Evolutionary conservation across 2,888 invertebrate genomes (phyloP).

Genomic region (Cepaea hortensis): DNA sequence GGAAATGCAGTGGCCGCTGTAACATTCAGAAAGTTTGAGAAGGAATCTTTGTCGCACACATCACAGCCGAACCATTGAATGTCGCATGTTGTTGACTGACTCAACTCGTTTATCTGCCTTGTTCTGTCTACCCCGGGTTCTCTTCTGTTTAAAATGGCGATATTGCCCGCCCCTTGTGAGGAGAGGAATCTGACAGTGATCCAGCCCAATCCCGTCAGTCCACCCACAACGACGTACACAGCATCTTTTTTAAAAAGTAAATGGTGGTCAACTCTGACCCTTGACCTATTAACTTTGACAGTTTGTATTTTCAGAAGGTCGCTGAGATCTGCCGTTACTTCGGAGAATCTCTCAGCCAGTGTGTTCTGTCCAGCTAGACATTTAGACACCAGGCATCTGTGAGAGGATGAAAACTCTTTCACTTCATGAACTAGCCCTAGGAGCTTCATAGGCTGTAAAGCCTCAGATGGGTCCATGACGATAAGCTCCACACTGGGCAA

Average conservation of each 20-base stretch:
- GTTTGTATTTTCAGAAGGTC: conserved; percentile 30
- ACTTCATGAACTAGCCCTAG: conserved; percentile 13
- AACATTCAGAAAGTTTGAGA: conserved; percentile 50
- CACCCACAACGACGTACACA: conserved; percentile 63
- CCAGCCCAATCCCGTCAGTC: conserved; percentile 66
- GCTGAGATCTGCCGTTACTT: conserved; percentile 32
- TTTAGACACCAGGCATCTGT: conserved; percentile 15
- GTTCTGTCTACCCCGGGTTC: conserved; percentile 44
- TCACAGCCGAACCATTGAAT: conserved; percentile 56
- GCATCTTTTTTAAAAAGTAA: conserved; percentile 54
- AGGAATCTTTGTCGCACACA: conserved; percentile 52
- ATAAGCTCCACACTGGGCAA: background rate
- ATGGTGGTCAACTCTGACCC: conserved; percentile 17
- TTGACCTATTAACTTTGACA: background rate
- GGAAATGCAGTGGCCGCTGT: conserved; percentile 44
- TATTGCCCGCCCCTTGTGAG: conserved; percentile 55
- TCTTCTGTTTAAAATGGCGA: conserved; percentile 56
- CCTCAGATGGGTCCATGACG: background rate
- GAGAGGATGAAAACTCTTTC: conserved; percentile 27
- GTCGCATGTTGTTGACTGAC: conserved; percentile 40
- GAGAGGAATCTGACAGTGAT: conserved; percentile 57
- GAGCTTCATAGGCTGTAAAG: conserved; percentile 27
- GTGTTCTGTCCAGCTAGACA: background rate
- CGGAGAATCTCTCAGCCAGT: background rate
- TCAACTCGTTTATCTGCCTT: conserved; percentile 46